Evolutionary conservation across 2,888 invertebrate species (phyloP).

Genomic region (Patella ulyssiponensis): DNA sequence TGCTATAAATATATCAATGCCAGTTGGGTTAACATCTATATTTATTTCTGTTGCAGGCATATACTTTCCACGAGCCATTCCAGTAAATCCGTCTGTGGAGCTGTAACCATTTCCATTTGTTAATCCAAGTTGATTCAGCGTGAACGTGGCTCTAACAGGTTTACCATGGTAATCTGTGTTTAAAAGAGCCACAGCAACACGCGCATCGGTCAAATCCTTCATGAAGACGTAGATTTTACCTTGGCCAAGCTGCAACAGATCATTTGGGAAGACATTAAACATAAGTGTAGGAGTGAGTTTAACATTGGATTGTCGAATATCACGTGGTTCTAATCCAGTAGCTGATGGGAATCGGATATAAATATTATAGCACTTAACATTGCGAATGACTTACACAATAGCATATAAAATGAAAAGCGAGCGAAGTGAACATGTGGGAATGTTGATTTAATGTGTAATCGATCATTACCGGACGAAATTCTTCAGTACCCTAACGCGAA

Average conservation of each 20-base stretch:
- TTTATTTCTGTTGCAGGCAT: conserved; percentile 46
- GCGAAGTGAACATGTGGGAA: no score
- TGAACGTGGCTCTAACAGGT: conserved; percentile 43
- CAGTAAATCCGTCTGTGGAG: conserved; percentile 63
- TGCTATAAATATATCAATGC: conserved; percentile 46
- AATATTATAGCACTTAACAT: no score
- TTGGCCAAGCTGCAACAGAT: conserved; percentile 33
- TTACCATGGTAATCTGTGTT: conserved; percentile 54
- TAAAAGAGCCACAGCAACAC: conserved; percentile 62
- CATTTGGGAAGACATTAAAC: no score
- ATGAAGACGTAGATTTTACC: conserved; percentile 86
- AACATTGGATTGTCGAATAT: no score
- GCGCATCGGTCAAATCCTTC: conserved; percentile 72
- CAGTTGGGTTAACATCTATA: conserved; percentile 43
- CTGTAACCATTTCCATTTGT: conserved; percentile 51
- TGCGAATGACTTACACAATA: no score
- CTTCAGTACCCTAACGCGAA: no score
- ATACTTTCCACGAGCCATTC: conserved; percentile 48
- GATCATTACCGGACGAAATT: no score
- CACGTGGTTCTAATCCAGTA: no score
- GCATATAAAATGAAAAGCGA: no score
- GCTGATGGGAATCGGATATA: no score
- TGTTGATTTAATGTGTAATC: no score
- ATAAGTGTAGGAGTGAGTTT: no score
- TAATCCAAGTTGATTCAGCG: conserved; percentile 50